These are phyloP conservation scores for Drosophila setifemur DNA, from an alignment of 1,140 invertebrate species.

Conservation along the genomic window DNA sequence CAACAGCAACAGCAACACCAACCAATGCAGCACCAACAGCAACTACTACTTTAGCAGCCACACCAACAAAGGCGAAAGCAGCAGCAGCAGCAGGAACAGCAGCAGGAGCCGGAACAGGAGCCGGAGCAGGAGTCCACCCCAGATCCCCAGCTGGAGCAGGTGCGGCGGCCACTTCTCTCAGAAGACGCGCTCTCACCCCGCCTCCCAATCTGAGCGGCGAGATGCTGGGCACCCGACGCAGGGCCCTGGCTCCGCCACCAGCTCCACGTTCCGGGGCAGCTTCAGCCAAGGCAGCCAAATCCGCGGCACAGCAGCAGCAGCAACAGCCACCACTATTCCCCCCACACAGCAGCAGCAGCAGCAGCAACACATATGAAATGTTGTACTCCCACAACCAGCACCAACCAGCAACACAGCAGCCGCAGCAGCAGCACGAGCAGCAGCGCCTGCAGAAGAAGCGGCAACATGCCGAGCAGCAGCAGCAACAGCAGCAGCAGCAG, in stretches of 20 bases:
- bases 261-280: conserved; percentile 46
- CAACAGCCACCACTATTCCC: too few relatives aligned
- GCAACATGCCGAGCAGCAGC: conserved; percentile 51
- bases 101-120: conserved; percentile 19
- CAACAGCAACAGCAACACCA: conserved; percentile 27
- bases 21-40: conserved; percentile 24
- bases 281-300: neutral
- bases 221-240: conserved; percentile 9
- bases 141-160: neutral
- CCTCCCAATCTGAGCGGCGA: conserved; percentile 12
- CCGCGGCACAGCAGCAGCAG: conserved; percentile 27
- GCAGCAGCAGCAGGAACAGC: conserved; percentile 20
- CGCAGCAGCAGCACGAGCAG: conserved; percentile 51
- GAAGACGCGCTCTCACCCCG: conserved; percentile 35
- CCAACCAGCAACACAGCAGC: conserved; percentile 38
- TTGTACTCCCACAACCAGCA: conserved; percentile 81
- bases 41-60: conserved; percentile 17
- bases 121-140: too few relatives aligned
- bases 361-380: conserved; percentile 73
- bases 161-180: neutral
- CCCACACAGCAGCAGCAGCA: conserved; percentile 34
- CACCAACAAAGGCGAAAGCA: conserved; percentile 2
- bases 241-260: conserved; percentile 53
- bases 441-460: conserved; percentile 59
- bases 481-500: neutral